Percentiles rank a stretch among this genome's conserved stretches.
phyloP scores from a whole-genome alignment of 35 echinoderm and acorn worm species.

The Ophioderma brevispina region DNA sequence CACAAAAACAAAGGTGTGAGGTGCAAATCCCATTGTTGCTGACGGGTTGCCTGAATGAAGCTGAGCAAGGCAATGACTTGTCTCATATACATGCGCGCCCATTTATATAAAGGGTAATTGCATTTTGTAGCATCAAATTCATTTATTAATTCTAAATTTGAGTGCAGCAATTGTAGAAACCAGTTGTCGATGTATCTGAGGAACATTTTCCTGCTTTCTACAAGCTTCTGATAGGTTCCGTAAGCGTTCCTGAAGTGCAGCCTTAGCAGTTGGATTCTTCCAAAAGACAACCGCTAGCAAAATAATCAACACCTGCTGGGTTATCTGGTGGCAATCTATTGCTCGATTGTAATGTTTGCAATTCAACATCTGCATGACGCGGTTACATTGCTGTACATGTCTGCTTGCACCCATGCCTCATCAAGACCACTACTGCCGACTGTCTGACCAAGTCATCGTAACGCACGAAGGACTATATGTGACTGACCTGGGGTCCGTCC shows the following conservation, averaged over 20 bases:
- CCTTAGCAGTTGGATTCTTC: not conserved
- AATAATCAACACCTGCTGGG: not conserved
- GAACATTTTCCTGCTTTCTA: slow-evolving; percentile 3
- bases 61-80: slow-evolving; percentile 14
- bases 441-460: slow-evolving; percentile 31
- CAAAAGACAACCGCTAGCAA: slow-evolving; percentile 1
- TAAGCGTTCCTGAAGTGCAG: not conserved
- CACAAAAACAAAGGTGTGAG: slow-evolving; percentile 26
- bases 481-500: no score
- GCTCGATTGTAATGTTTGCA: no score
- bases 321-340: slow-evolving; percentile 12
- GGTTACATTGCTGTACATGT: not conserved
- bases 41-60: slow-evolving; percentile 19
- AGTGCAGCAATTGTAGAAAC: slow-evolving; percentile 10
- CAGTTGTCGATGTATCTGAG: slow-evolving; percentile 14
- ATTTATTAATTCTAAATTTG: not conserved
- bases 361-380: not conserved
- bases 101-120: slow-evolving; percentile 24
- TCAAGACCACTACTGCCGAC: slow-evolving; percentile 3
- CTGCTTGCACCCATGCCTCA: not conserved
- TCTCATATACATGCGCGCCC: slow-evolving; percentile 27
- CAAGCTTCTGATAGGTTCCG: slow-evolving; percentile 2
- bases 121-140: not conserved
- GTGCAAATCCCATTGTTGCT: slow-evolving; percentile 12
- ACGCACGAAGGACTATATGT: slow-evolving; percentile 21